A percentile compares a stretch with the other conserved stretches of the same genome.
Evolutionary conservation across 2,888 invertebrate genomes (phyloP).

Genomic region (Trachelus iudaicus): DNA sequence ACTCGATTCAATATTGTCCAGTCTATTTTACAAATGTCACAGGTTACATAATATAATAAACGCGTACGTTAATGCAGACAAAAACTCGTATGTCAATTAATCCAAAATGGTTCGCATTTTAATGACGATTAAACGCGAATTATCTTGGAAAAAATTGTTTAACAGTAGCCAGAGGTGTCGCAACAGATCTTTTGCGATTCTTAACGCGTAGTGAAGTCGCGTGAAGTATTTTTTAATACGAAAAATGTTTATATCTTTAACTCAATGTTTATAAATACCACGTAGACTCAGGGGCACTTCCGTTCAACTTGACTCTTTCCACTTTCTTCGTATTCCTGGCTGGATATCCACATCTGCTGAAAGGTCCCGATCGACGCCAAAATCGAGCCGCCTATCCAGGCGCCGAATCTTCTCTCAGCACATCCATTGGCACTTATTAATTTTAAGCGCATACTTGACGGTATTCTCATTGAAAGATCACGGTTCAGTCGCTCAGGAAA

Average conservation of each 20-base stretch:
- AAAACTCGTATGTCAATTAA: background rate
- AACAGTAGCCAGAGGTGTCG: background rate
- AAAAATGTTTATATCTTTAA: background rate
- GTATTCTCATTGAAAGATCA: conserved; percentile 87
- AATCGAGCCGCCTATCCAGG: conserved; percentile 99
- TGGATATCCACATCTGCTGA: conserved; percentile 99
- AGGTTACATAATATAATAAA: background rate
- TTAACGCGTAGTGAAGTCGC: background rate
- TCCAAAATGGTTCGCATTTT: background rate
- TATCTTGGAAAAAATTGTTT: background rate
- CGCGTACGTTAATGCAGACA: background rate
- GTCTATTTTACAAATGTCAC: background rate
- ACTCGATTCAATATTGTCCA: background rate
- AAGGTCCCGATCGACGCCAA: conserved; percentile 98
- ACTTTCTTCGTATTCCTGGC: conserved; percentile 98
- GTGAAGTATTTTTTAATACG: background rate
- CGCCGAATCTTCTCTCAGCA: conserved; percentile 92
- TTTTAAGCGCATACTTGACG: conserved; percentile 94
- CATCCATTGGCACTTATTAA: conserved; percentile 92
- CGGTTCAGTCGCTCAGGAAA: conserved; percentile 93
- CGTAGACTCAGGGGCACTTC: conserved; percentile 80
- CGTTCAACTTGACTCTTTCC: conserved; percentile 97
- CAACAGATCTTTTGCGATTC: background rate
- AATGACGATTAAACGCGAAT: background rate
- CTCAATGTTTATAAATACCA: background rate